Percentiles rank a stretch among this genome's conserved stretches.
Conservation (phyloP, 2,113 vertebrate species). For the Gallinago jamesoni region DNA sequence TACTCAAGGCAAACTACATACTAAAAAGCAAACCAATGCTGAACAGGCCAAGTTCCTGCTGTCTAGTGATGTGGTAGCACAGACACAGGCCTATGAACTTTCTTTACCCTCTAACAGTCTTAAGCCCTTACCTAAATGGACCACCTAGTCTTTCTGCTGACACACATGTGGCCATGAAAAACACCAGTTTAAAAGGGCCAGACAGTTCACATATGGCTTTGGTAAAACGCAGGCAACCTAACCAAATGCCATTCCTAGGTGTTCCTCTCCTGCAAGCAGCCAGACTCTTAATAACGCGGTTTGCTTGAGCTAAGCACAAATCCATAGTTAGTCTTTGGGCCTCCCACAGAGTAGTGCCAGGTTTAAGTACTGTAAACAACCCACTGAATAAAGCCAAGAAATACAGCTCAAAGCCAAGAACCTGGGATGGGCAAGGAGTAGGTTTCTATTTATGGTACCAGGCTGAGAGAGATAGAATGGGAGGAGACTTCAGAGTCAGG, state of each 20-base stretch:
- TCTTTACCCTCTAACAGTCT: neutral
- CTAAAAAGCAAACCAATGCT: neutral
- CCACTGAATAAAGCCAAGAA: slow-evolving; percentile 25
- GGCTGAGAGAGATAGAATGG: slow-evolving; percentile 22
- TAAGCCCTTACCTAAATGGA: neutral
- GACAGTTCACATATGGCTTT: slow-evolving; percentile 19
- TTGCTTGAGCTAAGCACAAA: neutral
- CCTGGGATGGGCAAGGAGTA: slow-evolving; percentile 6
- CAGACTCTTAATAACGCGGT: slow-evolving; percentile 33
- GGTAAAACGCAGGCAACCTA: neutral
- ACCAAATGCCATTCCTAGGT: slow-evolving; percentile 36
- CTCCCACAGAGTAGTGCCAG: slow-evolving; percentile 38
- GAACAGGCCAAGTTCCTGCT: slow-evolving; percentile 5
- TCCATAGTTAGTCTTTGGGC: slow-evolving; percentile 22
- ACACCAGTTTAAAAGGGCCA: neutral
- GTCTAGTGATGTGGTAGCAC: slow-evolving; percentile 12
- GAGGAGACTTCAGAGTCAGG: neutral
- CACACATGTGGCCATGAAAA: neutral
- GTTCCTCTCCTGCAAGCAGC: slow-evolving; percentile 24
- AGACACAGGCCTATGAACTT: neutral
- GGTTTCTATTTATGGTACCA: slow-evolving; percentile 45
- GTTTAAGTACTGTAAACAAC: slow-evolving; percentile 45
- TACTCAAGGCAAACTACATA: neutral
- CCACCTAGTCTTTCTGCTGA: slow-evolving; percentile 46
- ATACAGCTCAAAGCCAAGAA: slow-evolving; percentile 19